A percentile compares a stretch with the other conserved stretches of the same genome.
Conservation (phyloP, 23 tunicate species). For the Phallusia fumigata region DNA sequence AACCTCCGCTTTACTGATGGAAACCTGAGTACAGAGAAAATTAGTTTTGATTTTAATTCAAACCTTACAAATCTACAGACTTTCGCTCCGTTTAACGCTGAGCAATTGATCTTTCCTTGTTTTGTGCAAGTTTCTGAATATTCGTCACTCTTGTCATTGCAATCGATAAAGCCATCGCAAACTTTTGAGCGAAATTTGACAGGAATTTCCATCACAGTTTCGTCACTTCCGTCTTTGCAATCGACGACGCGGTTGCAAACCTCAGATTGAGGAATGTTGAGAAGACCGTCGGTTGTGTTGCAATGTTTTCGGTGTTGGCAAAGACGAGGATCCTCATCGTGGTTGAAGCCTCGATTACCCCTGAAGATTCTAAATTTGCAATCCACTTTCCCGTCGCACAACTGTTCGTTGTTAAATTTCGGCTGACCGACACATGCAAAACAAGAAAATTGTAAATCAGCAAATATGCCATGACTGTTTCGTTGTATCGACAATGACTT, state of each 20-base stretch:
- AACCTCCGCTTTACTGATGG: constrained; percentile 8
- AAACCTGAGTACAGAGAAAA: constrained; percentile 14
- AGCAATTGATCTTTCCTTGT: constrained; percentile 14
- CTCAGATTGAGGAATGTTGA: too few relatives aligned
- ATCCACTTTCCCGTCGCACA: too few relatives aligned
- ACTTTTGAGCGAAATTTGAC: too few relatives aligned
- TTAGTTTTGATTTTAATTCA: background rate
- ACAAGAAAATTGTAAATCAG: too few relatives aligned
- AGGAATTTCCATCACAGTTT: background rate
- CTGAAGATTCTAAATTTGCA: background rate
- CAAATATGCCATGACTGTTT: too few relatives aligned
- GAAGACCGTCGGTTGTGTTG: too few relatives aligned
- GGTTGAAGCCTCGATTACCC: background rate
- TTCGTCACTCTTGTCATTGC: too few relatives aligned
- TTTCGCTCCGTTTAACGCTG: constrained; percentile 39
- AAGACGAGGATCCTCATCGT: background rate
- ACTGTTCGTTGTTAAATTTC: background rate
- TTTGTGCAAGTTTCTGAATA: constrained; percentile 4
- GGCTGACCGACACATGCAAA: too few relatives aligned
- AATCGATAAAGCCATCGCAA: too few relatives aligned
- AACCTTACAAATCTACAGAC: background rate
- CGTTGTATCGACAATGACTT: too few relatives aligned
- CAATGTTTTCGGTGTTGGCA: background rate
- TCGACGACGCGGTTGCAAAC: background rate
- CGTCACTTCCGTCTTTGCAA: too few relatives aligned